Base-by-base conservation (phyloP, 1,140 invertebrate genomes). In the Brachionus plicatilis region DNA sequence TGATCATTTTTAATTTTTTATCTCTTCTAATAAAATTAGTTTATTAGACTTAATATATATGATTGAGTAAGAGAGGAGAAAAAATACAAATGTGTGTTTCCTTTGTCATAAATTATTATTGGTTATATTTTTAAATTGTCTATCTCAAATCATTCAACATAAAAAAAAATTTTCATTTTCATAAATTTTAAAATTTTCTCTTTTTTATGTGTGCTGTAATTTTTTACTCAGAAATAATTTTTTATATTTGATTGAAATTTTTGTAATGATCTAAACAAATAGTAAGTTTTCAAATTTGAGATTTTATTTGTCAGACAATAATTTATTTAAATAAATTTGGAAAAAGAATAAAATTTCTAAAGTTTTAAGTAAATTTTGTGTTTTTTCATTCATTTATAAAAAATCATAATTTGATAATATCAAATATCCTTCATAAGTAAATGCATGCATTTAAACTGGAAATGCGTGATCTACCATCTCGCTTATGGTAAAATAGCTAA, bases 261-360 rank as follows among this genome's bases (percentile, higher is more conserved):
- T 53, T 53, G 17, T 53, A 53, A 53, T 53, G 20, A 60, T 60
- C 53, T 9, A 68, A 33, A 37, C 27, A 68, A 68, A 68, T n/a
- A 68, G 11, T 33, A 72, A 41, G 9, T 43, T 72, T 72, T 43
- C 14, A 72, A 72, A 72, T 17, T 72, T 68, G 7, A 14, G 14
- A 33, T 65, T 68, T 33, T 68, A 72, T 17, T 72, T 72, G 68
- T 72, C 68, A 47, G 33, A 72, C 68, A 72, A 72, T 43, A 72
- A 72, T 72, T 72, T 72, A 72, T 41, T 72, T 43, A 41, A 72
- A 41, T 72, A 43, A 72, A 72, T 72, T 43, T 43, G 12, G 17
- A 41, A 43, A 72, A 43, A 45, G 17, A 70, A 33, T 33, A 70
- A 70, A 37, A 33, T 66, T 29, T 66, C 6, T 66, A 27, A 29